Conservation (phyloP, 2,113 vertebrate species). For the Bungarus multicinctus region DNA sequence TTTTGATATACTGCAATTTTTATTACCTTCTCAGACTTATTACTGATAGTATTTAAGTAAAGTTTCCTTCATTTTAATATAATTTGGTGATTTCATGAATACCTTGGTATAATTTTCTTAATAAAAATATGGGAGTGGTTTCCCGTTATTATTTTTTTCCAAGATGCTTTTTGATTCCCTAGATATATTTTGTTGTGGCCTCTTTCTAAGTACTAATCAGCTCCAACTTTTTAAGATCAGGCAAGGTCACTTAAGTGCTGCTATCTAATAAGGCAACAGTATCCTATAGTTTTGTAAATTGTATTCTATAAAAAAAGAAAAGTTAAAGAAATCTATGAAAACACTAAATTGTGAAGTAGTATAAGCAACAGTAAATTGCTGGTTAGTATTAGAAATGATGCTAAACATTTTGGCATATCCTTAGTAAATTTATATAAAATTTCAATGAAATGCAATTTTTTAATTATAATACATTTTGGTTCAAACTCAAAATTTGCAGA, state of each 20-base stretch:
- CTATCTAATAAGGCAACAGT: slow-evolving; percentile 19
- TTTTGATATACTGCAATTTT: neutral
- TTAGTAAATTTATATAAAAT: neutral
- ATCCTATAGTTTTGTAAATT: slow-evolving; percentile 6
- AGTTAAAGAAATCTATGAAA: neutral
- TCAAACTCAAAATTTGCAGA: neutral
- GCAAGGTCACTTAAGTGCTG: neutral
- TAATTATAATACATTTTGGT: neutral
- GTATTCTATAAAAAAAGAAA: neutral
- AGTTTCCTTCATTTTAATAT: neutral
- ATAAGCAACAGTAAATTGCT: neutral
- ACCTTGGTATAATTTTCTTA: neutral
- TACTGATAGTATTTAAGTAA: neutral
- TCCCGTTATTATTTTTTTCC: neutral
- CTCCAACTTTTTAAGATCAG: neutral
- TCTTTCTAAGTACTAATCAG: neutral
- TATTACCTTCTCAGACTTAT: neutral
- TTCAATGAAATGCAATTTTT: neutral
- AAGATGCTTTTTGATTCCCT: neutral
- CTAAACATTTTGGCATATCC: neutral
- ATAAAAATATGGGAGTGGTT: neutral
- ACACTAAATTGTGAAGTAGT: slow-evolving; percentile 21
- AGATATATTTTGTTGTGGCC: neutral
- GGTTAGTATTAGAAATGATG: slow-evolving; percentile 17
- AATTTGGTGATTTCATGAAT: neutral